Base-by-base conservation (phyloP, 2,888 invertebrate genomes). In the Nephrocerus scutellatus region DNA sequence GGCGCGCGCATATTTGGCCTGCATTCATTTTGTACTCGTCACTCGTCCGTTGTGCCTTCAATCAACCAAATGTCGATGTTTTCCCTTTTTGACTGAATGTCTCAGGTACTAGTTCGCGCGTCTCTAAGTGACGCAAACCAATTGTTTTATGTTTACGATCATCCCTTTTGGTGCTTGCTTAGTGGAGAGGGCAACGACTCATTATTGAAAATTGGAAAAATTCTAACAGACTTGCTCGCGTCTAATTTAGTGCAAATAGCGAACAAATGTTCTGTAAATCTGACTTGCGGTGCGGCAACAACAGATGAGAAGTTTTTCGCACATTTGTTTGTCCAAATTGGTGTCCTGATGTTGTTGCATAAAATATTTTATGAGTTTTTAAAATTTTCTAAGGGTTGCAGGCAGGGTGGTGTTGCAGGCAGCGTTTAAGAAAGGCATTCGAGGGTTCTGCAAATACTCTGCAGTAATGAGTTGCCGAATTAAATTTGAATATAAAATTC, bases 311-410 rank as follows among this genome's bases (percentile, higher is more conserved):
- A 48, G 41, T 41, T 44, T 47, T 46, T 54, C 48, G 56, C 56
- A 55, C 58, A 60, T 59, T 59, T 59, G 59, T 56, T n/a, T n/a
- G n/a, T n/a, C n/a, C n/a, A n/a, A n/a, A n/a, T n/a, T 50, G 56
- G 50, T 37, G 45, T 43, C 44, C 19, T 33, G 36, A 32, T 22
- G 9, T 24, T 25, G 24, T 33, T 21, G 30, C 39, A 22, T 25
- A 30, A 30, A 24, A 13, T 34, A 36, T 40, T 36, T 39, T 40
- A 30, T 40, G 14, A 32, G 32, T 32, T 36, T 24, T 37, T 32
- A 29, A 30, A 19, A 30, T 35, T 39, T 7, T 6, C 15, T 33
- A 32, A 32, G 10, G 3, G 32, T 14, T 42, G 3, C n/a, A n/a
- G n/a, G n/a, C n/a, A n/a, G n/a, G n/a, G n/a, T n/a, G n/a, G n/a